Evolutionary conservation across 2,113 vertebrate species (phyloP).

Genomic region (Muntiacus muntjak): DNA sequence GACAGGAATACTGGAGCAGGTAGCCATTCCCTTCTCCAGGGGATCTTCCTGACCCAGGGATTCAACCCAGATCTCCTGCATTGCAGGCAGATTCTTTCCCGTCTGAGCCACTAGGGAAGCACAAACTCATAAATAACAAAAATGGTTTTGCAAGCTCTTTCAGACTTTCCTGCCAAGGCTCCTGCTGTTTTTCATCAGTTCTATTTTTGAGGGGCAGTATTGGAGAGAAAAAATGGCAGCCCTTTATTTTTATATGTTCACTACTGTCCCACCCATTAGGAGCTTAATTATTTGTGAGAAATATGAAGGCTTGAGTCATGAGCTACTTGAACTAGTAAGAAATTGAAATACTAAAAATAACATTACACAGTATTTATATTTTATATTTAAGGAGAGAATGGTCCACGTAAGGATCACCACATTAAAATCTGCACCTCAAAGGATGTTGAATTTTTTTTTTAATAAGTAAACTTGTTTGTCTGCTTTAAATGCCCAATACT

Average conservation of each 20-base stretch:
- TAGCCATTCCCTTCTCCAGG: neutral
- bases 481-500: neutral
- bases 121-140: neutral
- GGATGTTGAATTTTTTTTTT: neutral
- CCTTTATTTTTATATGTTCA: neutral
- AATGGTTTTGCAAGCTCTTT: neutral
- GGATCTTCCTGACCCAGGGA: neutral
- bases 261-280: too few species aligned
- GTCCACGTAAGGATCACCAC: neutral
- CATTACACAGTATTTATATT: neutral
- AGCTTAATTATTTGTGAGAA: neutral
- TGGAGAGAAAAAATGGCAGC: neutral
- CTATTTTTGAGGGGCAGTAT: neutral
- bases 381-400: neutral
- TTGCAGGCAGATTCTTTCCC: neutral
- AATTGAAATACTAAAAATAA: neutral
- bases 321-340: neutral
- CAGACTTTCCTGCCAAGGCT: neutral
- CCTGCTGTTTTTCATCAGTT: neutral
- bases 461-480: neutral
- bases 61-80: neutral
- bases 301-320: neutral
- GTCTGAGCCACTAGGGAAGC: neutral
- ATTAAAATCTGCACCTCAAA: neutral
- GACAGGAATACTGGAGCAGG: neutral